These are phyloP conservation scores for Phycodurus eques DNA, from an alignment of 2,113 vertebrate species.

Conservation along the genomic window DNA sequence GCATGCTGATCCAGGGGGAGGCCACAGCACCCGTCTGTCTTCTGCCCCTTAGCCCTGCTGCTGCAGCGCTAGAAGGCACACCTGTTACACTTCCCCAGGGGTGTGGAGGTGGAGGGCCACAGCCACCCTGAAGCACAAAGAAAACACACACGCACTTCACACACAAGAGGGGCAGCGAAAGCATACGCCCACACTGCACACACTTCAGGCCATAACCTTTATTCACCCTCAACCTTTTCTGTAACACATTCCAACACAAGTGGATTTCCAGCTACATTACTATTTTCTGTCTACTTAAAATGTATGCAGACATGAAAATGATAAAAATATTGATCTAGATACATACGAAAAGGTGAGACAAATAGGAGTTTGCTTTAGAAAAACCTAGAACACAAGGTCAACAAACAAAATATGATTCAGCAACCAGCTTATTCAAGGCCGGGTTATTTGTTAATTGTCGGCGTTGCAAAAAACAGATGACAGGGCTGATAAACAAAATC, in stretches of 20 bases:
- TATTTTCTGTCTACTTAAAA: not conserved
- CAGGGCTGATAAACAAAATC: not conserved
- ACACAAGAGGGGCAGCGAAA: slow-evolving; percentile 23
- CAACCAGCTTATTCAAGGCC: not conserved
- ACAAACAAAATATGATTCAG: not conserved
- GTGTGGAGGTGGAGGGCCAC: slow-evolving; percentile 70
- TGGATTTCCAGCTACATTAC: slow-evolving; percentile 12
- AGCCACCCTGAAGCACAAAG: slow-evolving; percentile 71
- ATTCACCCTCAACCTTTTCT: slow-evolving; percentile 31
- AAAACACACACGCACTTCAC: slow-evolving; percentile 21
- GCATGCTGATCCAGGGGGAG: slow-evolving; percentile 21
- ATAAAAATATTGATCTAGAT: slow-evolving; percentile 9
- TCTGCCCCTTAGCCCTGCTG: slow-evolving; percentile 64
- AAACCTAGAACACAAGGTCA: not conserved
- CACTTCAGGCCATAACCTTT: slow-evolving; percentile 38
- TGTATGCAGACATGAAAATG: not conserved
- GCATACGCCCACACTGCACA: slow-evolving; percentile 40
- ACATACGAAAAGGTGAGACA: not conserved
- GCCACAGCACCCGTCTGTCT: slow-evolving; percentile 9
- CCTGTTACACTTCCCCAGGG: slow-evolving; percentile 91
- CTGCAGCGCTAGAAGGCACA: slow-evolving; percentile 73
- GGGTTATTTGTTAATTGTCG: not conserved
- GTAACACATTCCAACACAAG: slow-evolving; percentile 45
- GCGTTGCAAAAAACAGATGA: not conserved
- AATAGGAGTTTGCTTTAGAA: not conserved